A percentile compares a stretch with the other conserved stretches of the same genome.
phyloP scores from a whole-genome alignment of 1,140 invertebrate species.

The Nasonia longicornis region DNA sequence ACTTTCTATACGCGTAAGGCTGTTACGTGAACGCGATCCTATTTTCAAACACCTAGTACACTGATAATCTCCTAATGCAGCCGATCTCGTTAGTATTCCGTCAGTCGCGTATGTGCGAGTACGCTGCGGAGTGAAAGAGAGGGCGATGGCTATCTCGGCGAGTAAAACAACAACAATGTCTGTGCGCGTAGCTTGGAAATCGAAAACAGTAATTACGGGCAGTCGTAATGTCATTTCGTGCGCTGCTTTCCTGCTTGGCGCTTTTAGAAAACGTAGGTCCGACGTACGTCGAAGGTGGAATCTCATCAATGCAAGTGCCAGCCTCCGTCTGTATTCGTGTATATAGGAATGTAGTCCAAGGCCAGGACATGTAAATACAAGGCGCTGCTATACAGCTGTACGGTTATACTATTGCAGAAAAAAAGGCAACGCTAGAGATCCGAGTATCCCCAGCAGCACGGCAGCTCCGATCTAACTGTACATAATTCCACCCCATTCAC shows the following conservation, averaged over 20 bases:
- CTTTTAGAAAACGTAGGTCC: not conserved
- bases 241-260: not conserved
- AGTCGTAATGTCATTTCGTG: not conserved
- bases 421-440: slow-evolving; percentile 9
- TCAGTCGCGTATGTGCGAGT: too few relatives aligned
- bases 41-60: not conserved
- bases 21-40: not conserved
- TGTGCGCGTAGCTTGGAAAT: not conserved
- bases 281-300: not conserved
- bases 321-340: not conserved
- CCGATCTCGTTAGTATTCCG: not conserved
- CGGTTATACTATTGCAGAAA: slow-evolving; percentile 7
- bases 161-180: not conserved
- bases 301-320: not conserved
- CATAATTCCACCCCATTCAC: slow-evolving; percentile 29
- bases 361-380: not conserved
- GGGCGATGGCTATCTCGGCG: not conserved
- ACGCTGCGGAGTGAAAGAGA: not conserved
- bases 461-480: slow-evolving; percentile 46
- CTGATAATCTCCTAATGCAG: not conserved
- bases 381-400: not conserved
- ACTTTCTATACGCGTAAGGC: not conserved
- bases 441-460: not conserved
- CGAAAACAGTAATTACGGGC: not conserved
- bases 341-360: slow-evolving; percentile 8